phyloP scores from a whole-genome alignment of 2,888 invertebrate species.

The Noctua fimbriata region DNA sequence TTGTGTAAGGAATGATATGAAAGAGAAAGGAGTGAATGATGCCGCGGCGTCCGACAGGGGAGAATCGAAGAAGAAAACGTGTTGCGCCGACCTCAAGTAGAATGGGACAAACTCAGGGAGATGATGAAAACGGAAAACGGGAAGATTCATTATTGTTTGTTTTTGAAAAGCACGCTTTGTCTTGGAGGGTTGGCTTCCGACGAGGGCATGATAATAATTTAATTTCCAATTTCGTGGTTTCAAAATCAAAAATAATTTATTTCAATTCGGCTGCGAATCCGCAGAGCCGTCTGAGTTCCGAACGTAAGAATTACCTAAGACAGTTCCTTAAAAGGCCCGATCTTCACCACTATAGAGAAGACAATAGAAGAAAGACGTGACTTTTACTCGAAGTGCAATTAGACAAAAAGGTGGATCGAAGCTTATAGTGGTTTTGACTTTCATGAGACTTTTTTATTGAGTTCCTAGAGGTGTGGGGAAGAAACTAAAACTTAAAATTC shows the following conservation, averaged over 20 bases:
- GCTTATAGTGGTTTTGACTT: neutral
- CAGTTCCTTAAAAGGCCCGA: neutral
- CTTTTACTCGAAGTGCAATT: neutral
- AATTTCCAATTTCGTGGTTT: neutral
- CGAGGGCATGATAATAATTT: neutral
- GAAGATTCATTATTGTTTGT: neutral
- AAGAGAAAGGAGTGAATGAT: neutral
- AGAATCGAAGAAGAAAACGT: neutral
- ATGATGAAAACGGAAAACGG: slow-evolving; percentile 7
- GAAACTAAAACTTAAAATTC: neutral
- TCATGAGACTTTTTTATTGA: neutral
- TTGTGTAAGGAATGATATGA: neutral
- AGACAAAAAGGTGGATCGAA: too few species aligned
- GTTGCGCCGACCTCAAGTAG: neutral
- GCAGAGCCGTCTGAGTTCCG: too few species aligned
- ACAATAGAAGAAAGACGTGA: neutral
- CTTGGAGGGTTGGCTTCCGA: neutral
- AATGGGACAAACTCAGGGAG: neutral
- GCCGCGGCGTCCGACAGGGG: neutral
- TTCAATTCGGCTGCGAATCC: neutral
- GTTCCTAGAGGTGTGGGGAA: neutral
- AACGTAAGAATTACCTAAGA: neutral
- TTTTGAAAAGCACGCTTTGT: neutral
- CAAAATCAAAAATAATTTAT: neutral
- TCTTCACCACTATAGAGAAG: neutral